A percentile compares a stretch with the other conserved stretches of the same genome.
These are phyloP conservation scores for Pachypeltis micranthus DNA, from an alignment of 1,140 invertebrate genomes.

Conservation along the genomic window DNA sequence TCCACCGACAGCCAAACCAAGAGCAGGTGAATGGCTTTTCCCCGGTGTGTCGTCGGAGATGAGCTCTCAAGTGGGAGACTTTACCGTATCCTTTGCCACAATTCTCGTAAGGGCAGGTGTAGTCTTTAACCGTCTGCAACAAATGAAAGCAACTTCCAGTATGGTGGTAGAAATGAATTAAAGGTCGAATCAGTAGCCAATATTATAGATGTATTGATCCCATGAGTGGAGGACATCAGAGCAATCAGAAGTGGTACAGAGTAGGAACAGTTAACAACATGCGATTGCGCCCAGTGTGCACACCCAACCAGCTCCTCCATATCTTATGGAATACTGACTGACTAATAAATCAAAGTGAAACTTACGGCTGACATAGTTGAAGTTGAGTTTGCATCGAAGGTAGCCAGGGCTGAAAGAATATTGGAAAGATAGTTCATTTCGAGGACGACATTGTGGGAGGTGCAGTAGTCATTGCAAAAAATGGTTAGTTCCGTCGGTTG, in stretches of 20 bases:
- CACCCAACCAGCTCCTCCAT: not conserved
- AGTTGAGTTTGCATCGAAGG: not conserved
- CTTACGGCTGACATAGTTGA: not conserved
- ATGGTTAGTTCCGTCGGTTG: not conserved
- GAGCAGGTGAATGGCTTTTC: constrained; percentile 86
- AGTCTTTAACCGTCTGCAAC: constrained; percentile 30
- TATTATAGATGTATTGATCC: not conserved
- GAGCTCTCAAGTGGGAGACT: constrained; percentile 86
- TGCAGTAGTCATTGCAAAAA: constrained; percentile 1
- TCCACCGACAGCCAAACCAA: constrained; percentile 87
- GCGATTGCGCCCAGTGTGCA: not conserved
- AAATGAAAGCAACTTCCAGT: not conserved
- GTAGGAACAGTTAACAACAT: too few relatives aligned
- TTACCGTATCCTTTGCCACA: constrained; percentile 70
- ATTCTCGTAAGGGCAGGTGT: constrained; percentile 40
- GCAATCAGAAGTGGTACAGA: not conserved
- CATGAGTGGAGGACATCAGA: not conserved
- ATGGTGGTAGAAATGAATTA: constrained; percentile 8
- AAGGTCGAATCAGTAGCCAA: not conserved
- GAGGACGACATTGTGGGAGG: not conserved
- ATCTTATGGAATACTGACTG: not conserved
- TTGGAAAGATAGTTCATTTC: not conserved
- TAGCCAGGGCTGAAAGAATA: not conserved
- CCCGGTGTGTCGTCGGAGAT: constrained; percentile 81
- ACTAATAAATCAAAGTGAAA: not conserved